Base-by-base conservation (phyloP, 2,888 invertebrate species). In the Pseudococcus longispinus region DNA sequence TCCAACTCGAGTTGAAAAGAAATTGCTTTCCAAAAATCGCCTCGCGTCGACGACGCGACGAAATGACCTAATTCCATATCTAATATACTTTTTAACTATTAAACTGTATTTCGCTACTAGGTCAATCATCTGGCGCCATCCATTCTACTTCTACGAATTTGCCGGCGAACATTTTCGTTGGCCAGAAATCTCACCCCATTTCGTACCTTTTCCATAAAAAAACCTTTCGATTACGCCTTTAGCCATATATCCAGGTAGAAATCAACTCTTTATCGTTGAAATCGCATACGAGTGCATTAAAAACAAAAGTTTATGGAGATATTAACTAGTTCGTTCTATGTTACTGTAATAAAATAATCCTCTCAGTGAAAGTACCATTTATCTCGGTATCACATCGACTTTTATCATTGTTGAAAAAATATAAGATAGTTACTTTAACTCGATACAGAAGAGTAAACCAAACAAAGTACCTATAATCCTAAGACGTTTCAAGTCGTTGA, bases 221-320 rank as follows among this genome's bases (percentile, higher is more conserved):
- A n/a, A n/a, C n/a, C n/a, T 60, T n/a, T 2, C 26, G 26, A 18
- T 11, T 29, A 26, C 18, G 26, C 26, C 26, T 65, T 65, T 65
- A 26, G 6, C n/a, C 42, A 42, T n/a, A n/a, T 74, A 1, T 74
- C 2, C 20, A 80, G 29, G 9, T 20, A 42, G 77, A 80, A 80
- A 80, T 37, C 37, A 80, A 20, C 32, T 37, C 77, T 42, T 20
- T 42, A n/a, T 80, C 20, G 42, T 80, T 80, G n/a, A 42, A 80
- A 42, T 74, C 2, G 6, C 11, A 80, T 80, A 11, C 29, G 29
- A 80, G 9, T 42, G 26, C 20, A 23, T 37, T 80, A 80, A 80
- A 80, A 80, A 80, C 77, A 80, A 80, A 80, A 80, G 77, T 80
- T 80, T 11, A 80, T 80, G 13, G 26, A n/a, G 77, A 80, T 80